phyloP scores from a whole-genome alignment of 2,888 invertebrate species.

The Myathropa florea region DNA sequence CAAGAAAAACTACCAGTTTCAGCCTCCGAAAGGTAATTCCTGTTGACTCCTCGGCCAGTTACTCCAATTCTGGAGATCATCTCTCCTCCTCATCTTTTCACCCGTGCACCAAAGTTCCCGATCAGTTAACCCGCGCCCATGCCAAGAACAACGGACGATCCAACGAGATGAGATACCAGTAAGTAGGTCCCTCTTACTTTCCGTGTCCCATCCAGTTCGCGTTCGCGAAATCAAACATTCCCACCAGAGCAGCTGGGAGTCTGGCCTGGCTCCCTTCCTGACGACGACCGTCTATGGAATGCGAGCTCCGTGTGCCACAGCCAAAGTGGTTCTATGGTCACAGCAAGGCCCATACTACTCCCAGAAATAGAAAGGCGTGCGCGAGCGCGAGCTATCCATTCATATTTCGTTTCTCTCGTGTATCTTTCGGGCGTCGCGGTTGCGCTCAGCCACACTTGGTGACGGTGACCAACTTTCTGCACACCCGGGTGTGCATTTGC shows the following conservation, averaged over 20 bases:
- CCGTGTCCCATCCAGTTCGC: constrained; percentile 51
- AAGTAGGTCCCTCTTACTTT: constrained; percentile 55
- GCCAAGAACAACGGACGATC: background rate
- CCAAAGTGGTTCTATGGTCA: constrained; percentile 46
- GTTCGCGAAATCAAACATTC: background rate
- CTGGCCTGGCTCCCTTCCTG: background rate
- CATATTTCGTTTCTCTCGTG: constrained; percentile 33
- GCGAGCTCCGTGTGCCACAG: background rate
- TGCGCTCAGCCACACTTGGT: background rate
- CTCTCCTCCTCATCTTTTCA: background rate
- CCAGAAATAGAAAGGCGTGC: constrained; percentile 67
- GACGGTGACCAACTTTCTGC: constrained; percentile 61
- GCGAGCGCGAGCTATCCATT: constrained; percentile 57
- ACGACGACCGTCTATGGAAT: background rate
- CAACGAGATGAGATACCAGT: background rate
- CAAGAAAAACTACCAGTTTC: too few species aligned
- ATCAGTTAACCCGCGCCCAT: background rate
- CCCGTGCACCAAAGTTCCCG: background rate
- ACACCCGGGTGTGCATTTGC: constrained; percentile 65
- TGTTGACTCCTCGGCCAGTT: background rate
- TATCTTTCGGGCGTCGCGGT: constrained; percentile 38
- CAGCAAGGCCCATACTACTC: constrained; percentile 20
- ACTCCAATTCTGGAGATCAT: background rate
- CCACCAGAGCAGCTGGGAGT: constrained; percentile 4
- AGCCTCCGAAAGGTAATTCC: background rate